Base-by-base conservation (phyloP, 2,888 invertebrate genomes). In the Cremastobaeus sp. region DNA sequence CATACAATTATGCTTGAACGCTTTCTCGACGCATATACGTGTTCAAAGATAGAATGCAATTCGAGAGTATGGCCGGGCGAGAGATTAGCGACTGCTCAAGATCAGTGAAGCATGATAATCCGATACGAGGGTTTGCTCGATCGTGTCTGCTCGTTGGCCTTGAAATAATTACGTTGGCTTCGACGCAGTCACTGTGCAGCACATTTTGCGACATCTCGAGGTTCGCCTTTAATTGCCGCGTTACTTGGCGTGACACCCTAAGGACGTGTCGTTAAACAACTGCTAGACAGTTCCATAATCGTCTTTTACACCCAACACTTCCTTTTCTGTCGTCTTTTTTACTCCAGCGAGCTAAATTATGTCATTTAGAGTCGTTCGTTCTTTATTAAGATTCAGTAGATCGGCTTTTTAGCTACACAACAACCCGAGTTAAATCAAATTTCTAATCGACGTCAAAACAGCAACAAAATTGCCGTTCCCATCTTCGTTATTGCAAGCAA, bases 41-140 rank as follows among this genome's bases (percentile, higher is more conserved):
- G 60, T 68, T 80, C 79, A 77, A 74, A 74, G 77, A 72, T 71
- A 76, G 69, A 74, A 74, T 73, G 78, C 80, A 71, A 76, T 74
- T 76, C 66, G 72, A 72, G 68, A 62, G 69, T 55, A 48, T 60
- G 47, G 74, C 72, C 70, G 64, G 45, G 71, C 60, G 69, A 78
- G 79, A 81, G 83, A 84, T 85, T 83, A 84, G 78, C 78, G 78
- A 77, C 78, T 69, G 76, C 81, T 84, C 83, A 80, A 77, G 82
- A 83, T 80, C 83, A 84, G 69, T 80, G 79, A 80, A 85, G 83
- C 84, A 84, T 81, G 76, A 82, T 82, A 82, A 86, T 83, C 80
- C 82, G 84, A 84, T 85, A 82, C 78, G 84, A 84, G 81, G 76
- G 79, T 79, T 81, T 79, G 78, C 81, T 83, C 81, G 82, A 78